Base-by-base conservation (phyloP, 2,797 vertebrate species). In the Halcyon chelicuti region DNA sequence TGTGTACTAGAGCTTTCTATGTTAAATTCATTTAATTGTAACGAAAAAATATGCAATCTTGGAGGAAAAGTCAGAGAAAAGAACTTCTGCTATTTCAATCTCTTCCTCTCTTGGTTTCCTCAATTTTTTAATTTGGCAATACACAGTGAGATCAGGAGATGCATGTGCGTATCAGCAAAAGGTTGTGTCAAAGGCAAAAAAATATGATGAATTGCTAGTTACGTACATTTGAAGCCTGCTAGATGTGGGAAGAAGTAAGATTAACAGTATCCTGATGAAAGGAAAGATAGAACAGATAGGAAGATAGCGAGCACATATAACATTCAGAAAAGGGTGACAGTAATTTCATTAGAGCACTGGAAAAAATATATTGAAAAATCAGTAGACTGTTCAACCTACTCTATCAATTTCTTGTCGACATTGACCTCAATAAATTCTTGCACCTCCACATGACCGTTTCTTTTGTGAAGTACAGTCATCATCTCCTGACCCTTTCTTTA, bases 361-460 rank as follows among this genome's bases (percentile, higher is more conserved):
- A 25, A n/a, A 86, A 87, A 82, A 60, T 37, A 73, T 2, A 52
- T 49, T 25, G 55, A 84, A 90, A 85, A 74, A 82, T 74, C 77
- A 68, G 86, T 47, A 26, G 20, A 19, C 37, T 74, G 8, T 83
- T 94, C 76, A 72, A 83, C 14, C 8, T 54, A 39, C 18, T 80
- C 71, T 44, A 73, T 67, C 88, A 88, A 71, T 67, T 93, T 90
- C 88, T 87, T 2, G 1, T 92, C 65, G 79, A n/a, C 20, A 60
- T 16, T 76, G 40, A 92, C 49, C 90, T 95, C 90, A 91, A 93
- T 61, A 87, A 93, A 83, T 88, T 94, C 71, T 86, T 84, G 74
- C 26, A 93, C 42, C 44, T 91, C 63, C 67, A 47, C 8, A 52
- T n/a, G 57, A 73, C 75, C 42, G 20, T 61, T 91, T 90, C 61